Base-by-base conservation (phyloP, 1,140 invertebrate genomes). In the Stenopsyche tienmushanensis region DNA sequence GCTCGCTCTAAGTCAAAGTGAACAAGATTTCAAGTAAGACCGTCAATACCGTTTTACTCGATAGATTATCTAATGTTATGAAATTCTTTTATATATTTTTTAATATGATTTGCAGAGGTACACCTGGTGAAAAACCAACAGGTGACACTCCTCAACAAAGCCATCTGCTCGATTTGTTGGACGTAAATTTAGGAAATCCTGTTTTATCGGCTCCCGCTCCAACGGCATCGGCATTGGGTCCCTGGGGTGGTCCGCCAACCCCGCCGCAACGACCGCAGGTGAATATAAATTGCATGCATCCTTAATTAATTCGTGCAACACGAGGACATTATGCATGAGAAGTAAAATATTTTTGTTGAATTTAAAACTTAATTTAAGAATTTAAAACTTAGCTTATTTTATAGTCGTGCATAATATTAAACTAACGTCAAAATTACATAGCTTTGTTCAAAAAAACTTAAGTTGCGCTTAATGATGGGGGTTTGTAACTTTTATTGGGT, bases 1-100 rank as follows among this genome's bases (percentile, higher is more conserved):
- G 79, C 84, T 99, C 76, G 96, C 94, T 0, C 82, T 97, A 42
- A 93, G 91, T 74, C 93, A 97, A 81, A 96, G 92, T 77, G 88
- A 95, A 78, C 90, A 95, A 78, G 92, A 95, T 77, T 92, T 92
- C 73, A 90, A 90, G 88, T 90, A 75, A 81, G 15, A 18, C 17
- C 17, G 5, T 15, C 17, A 8, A 15, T 45, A 39, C 5, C 29
- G 13, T 39, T 5, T 8, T 34, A 29, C 39, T 3, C 23, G 9
- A 3, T 17, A 7, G 18, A 20, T 10, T 18, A 3, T 20, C 9
- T 49, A 2, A 21, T 20, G 9, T 15, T 18, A 49, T 55, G 25
- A 34, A 50, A 23, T 3, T 49, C 10, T 52, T 29, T 29, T 18
- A 13, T 29, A 41, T 9, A 13, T 7, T 45, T 47, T 1, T 39